Evolutionary conservation across 2,113 vertebrate species (phyloP).

Genomic region (Oreotragus oreotragus): DNA sequence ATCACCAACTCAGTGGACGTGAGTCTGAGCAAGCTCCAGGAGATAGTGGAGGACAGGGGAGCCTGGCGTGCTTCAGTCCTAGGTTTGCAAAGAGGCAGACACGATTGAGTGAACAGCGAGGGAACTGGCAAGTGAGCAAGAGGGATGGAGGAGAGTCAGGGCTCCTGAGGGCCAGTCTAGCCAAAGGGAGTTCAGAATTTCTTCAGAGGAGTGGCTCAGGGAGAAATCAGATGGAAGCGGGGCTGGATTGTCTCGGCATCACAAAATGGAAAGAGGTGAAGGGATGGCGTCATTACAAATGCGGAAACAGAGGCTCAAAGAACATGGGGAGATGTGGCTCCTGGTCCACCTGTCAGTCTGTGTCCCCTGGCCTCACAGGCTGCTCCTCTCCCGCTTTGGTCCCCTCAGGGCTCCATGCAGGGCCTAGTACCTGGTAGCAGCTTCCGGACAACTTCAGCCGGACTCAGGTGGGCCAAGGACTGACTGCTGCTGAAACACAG

Average conservation of each 20-base stretch:
- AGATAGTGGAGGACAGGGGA: not conserved
- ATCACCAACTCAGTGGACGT: not conserved
- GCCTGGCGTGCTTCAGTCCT: not conserved
- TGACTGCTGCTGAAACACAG: fast-evolving
- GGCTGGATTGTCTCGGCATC: not conserved
- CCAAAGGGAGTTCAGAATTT: not conserved
- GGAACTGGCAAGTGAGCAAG: not conserved
- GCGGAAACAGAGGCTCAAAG: not conserved
- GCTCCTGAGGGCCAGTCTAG: not conserved
- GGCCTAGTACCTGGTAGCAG: not conserved
- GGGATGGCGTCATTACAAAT: not conserved
- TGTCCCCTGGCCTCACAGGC: not conserved
- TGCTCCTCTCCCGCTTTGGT: not conserved
- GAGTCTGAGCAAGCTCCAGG: not conserved
- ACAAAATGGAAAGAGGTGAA: not conserved
- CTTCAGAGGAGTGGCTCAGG: not conserved
- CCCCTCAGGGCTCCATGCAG: fast-evolving
- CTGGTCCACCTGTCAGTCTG: fast-evolving
- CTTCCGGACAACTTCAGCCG: not conserved
- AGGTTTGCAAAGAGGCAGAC: not conserved
- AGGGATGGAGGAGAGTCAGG: not conserved
- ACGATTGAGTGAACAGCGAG: not conserved
- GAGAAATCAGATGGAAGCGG: too few species aligned
- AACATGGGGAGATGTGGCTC: not conserved
- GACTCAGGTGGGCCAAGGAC: not conserved